phyloP scores from a whole-genome alignment of 2,113 vertebrate species.

The Corythaixoides concolor region DNA sequence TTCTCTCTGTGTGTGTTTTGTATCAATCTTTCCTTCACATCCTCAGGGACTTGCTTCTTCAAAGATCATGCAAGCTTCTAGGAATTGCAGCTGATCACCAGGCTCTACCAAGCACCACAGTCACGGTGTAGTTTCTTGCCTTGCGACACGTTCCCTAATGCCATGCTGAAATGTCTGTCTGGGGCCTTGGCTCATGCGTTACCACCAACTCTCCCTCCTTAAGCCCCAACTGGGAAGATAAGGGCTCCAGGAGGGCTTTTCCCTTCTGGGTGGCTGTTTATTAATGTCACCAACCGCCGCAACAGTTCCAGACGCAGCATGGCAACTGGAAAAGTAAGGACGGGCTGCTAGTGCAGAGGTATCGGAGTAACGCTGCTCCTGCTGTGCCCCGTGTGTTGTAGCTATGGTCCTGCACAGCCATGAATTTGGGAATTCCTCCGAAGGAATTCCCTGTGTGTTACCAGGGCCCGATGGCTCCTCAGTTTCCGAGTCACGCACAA shows the following conservation, averaged over 20 bases:
- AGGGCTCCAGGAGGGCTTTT: background rate
- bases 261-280: background rate
- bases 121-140: background rate
- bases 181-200: fast-evolving
- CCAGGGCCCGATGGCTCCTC: background rate
- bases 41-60: background rate
- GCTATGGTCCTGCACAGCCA: background rate
- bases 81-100: background rate
- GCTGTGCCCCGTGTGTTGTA: background rate
- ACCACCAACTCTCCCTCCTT: background rate
- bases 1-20: background rate
- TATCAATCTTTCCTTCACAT: background rate
- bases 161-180: fast-evolving
- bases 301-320: background rate
- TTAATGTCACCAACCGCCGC: background rate
- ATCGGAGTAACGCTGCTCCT: background rate
- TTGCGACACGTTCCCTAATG: background rate
- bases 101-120: background rate
- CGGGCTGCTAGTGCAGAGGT: background rate
- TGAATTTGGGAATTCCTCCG: background rate
- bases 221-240: background rate
- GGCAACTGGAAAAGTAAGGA: background rate
- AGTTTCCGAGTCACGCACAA: background rate
- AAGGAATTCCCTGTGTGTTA: too few relatives aligned
- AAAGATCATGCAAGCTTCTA: background rate